Conservation (phyloP, 2,888 invertebrate genomes). For the Cetonia aurata region DNA sequence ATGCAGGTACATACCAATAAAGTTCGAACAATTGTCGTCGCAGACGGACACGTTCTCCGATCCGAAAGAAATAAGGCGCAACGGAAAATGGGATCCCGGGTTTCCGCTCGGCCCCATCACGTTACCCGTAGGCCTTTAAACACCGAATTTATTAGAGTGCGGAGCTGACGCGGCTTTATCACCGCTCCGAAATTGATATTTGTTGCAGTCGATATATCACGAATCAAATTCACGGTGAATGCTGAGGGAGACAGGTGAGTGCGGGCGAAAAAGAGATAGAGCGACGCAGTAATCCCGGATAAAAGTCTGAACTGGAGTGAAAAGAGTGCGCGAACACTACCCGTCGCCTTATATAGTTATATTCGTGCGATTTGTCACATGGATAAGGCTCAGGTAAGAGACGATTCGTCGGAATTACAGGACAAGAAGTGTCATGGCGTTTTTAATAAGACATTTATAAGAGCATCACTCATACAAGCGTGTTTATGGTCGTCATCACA, state of each 20-base stretch:
- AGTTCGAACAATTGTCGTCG: background rate
- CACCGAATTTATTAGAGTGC: constrained; percentile 36
- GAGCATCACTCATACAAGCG: too few relatives aligned
- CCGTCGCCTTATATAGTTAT: background rate
- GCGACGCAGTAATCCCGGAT: constrained; percentile 5
- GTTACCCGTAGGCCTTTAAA: constrained; percentile 33
- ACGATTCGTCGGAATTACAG: too few relatives aligned
- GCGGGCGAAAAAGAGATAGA: constrained; percentile 2
- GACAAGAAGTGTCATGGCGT: too few relatives aligned
- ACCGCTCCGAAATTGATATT: constrained; percentile 43
- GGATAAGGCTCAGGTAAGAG: too few relatives aligned
- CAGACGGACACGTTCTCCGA: background rate
- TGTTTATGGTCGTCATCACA: too few relatives aligned
- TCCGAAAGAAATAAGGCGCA: constrained; percentile 1
- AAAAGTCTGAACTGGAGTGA: constrained; percentile 5
- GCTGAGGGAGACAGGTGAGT: constrained; percentile 6
- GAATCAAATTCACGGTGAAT: constrained; percentile 40
- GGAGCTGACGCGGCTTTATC: constrained; percentile 32
- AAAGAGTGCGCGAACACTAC: background rate
- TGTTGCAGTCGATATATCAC: constrained; percentile 43
- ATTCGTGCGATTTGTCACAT: constrained; percentile 3
- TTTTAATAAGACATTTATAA: too few relatives aligned
- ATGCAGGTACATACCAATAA: background rate
- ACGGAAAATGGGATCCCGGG: constrained; percentile 5
- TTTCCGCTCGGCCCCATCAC: constrained; percentile 10